Conservation (phyloP, 1,140 invertebrate species). For the Diorhabda elongata region DNA sequence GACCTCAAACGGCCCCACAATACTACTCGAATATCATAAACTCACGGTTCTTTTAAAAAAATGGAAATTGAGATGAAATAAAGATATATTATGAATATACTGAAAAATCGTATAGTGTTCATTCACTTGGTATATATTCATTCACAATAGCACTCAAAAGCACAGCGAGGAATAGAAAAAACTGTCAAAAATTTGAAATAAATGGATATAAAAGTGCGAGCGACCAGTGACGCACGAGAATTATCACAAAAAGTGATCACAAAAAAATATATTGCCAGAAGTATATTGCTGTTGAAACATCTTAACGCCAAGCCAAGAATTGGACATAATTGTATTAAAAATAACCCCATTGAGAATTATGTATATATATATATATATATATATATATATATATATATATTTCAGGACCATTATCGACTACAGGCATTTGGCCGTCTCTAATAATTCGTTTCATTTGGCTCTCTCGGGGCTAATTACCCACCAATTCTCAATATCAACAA, state of each 20-base stretch:
- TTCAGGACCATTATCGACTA: too few relatives aligned
- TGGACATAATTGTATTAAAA: too few relatives aligned
- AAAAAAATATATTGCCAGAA: not conserved
- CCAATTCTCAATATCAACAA: too few relatives aligned
- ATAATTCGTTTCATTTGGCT: too few relatives aligned
- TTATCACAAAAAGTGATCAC: not conserved
- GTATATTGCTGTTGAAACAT: too few relatives aligned
- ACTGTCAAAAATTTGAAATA: constrained; percentile 37
- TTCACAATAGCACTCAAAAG: constrained; percentile 28
- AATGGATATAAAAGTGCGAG: constrained; percentile 28
- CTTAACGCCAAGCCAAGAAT: too few relatives aligned
- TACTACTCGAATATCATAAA: constrained; percentile 34
- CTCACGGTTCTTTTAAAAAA: constrained; percentile 24
- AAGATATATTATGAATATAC: constrained; percentile 16
- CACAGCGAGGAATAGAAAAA: constrained; percentile 33
- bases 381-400: too few relatives aligned
- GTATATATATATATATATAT: too few relatives aligned
- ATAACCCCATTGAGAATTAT: too few relatives aligned
- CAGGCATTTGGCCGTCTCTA: too few relatives aligned
- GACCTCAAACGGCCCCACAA: constrained; percentile 36
- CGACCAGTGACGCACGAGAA: not conserved
- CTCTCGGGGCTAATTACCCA: too few relatives aligned
- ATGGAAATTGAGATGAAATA: too few relatives aligned
- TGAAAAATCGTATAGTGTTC: constrained; percentile 21
- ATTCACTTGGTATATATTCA: constrained; percentile 29